Evolutionary conservation across 92 coral and sea anemone species (phyloP).

Genomic region (Phenganax subtilis): DNA sequence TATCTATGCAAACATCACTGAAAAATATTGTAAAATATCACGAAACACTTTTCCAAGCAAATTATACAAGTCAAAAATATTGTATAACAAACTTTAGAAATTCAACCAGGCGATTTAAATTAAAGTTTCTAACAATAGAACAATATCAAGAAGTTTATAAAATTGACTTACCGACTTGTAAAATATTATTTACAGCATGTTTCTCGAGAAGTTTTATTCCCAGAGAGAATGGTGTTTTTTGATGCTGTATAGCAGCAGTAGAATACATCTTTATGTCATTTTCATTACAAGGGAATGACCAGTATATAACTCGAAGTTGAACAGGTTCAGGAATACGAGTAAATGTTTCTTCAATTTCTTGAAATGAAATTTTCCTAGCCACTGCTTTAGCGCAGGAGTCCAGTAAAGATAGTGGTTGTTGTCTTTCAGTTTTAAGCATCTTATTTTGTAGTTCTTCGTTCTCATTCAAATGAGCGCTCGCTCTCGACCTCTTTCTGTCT

Average conservation of each 20-base stretch:
- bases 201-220: constrained; percentile 80
- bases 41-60: neutral
- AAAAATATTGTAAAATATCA: constrained; percentile 28
- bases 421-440: constrained; percentile 51
- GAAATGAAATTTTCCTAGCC: constrained; percentile 88
- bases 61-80: neutral
- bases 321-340: constrained; percentile 96
- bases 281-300: constrained; percentile 97
- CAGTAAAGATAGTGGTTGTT: constrained; percentile 69
- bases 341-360: constrained; percentile 80
- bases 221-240: constrained; percentile 78
- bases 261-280: constrained; percentile 88
- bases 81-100: constrained; percentile 8
- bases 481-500: constrained; percentile 35
- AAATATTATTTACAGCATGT: constrained; percentile 73
- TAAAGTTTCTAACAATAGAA: constrained; percentile 37
- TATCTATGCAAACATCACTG: constrained; percentile 48
- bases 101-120: constrained; percentile 35
- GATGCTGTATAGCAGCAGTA: constrained; percentile 64
- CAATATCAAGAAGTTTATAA: constrained; percentile 39
- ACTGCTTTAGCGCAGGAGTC: constrained; percentile 88
- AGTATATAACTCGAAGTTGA: constrained; percentile 78
- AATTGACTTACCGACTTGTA: constrained; percentile 91
- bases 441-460: constrained; percentile 50
- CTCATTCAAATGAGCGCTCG: constrained; percentile 38